Evolutionary conservation across 2,113 vertebrate genomes (phyloP).

Genomic region (Heliornis fulica): DNA sequence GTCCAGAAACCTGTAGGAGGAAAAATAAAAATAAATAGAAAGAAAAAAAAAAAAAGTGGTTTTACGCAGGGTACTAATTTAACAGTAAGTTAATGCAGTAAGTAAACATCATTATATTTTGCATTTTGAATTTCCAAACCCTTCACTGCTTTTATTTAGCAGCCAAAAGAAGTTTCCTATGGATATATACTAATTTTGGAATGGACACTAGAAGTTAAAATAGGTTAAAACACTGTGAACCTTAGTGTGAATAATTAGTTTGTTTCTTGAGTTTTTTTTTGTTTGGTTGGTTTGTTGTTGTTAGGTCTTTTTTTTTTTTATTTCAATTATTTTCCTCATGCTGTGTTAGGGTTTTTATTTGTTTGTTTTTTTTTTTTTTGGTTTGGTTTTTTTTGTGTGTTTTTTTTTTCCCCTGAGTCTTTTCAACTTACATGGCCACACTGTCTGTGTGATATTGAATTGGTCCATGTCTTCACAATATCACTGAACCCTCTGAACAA

Average conservation of each 20-base stretch:
- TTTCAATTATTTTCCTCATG: neutral
- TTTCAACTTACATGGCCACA: too few relatives aligned
- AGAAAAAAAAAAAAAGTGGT: accelerated
- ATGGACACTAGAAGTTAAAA: neutral
- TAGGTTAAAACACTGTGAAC: neutral
- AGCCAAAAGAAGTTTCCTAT: neutral
- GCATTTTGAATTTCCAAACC: neutral
- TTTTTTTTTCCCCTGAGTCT: too few relatives aligned
- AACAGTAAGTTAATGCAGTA: accelerated
- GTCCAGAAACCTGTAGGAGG: neutral
- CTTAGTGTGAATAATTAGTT: neutral
- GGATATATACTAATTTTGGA: neutral
- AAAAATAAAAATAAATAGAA: too few relatives aligned
- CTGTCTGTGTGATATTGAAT: neutral
- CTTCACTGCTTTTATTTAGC: neutral
- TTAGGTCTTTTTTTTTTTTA: neutral
- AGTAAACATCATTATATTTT: neutral
- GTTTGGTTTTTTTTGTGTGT: too few relatives aligned
- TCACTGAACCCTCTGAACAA: neutral
- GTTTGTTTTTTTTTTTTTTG: too few relatives aligned
- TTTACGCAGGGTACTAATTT: neutral
- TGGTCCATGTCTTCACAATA: neutral
- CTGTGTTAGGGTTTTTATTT: too few relatives aligned
- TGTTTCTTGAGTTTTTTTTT: too few relatives aligned
- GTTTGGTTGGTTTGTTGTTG: too few relatives aligned